These are phyloP conservation scores for Heliconius congener DNA, from an alignment of 1,140 invertebrate genomes.

Conservation along the genomic window DNA sequence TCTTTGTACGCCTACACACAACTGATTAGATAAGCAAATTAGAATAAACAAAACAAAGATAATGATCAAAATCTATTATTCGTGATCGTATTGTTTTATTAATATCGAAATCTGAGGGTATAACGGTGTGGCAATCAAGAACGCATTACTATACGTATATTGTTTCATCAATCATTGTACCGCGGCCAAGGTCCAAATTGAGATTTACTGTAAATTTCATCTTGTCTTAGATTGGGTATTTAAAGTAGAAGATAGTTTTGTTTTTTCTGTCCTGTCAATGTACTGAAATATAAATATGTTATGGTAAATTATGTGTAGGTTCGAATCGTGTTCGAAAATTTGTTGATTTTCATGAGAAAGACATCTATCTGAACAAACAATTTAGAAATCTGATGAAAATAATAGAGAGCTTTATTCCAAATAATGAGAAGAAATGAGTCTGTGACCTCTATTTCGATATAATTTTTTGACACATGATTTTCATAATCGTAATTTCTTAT, in stretches of 20 bases:
- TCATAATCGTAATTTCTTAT: neutral
- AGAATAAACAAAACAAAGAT: slow-evolving; percentile 39
- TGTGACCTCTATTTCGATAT: neutral
- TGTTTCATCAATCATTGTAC: slow-evolving; percentile 47
- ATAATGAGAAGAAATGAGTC: neutral
- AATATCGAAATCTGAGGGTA: slow-evolving; percentile 36
- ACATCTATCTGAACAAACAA: too few relatives aligned
- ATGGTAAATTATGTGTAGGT: neutral
- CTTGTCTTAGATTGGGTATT: slow-evolving; percentile 29
- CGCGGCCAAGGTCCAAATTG: slow-evolving; percentile 40
- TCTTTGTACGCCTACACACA: slow-evolving; percentile 12
- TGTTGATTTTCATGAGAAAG: too few relatives aligned
- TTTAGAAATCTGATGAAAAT: too few relatives aligned
- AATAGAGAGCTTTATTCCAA: too few relatives aligned
- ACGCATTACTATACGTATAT: slow-evolving; percentile 42
- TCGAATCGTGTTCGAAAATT: neutral
- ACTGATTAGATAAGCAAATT: slow-evolving; percentile 28
- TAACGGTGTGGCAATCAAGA: slow-evolving; percentile 44
- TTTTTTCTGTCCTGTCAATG: neutral
- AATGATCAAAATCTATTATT: slow-evolving; percentile 38
- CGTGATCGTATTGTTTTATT: slow-evolving; percentile 36
- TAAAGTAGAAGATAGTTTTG: neutral
- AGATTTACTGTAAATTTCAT: slow-evolving; percentile 45
- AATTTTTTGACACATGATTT: neutral
- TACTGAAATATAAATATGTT: neutral